Percentiles rank a stretch among this genome's conserved stretches.
These are phyloP conservation scores for Cinclus mexicanus DNA, from an alignment of 2,113 vertebrate genomes.

Conservation along the genomic window DNA sequence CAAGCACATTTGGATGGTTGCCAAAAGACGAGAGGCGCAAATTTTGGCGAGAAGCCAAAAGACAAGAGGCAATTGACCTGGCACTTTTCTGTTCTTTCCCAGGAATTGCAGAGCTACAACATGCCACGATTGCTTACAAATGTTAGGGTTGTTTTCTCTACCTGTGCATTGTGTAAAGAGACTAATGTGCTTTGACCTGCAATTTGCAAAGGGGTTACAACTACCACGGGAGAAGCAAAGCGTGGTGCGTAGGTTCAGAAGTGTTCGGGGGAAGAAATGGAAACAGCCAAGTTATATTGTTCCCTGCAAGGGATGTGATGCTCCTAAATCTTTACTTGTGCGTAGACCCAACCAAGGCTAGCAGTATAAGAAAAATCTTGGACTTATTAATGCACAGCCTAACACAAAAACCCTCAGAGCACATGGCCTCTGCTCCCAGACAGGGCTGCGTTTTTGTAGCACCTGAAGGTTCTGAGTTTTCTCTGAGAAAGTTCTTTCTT, in stretches of 20 bases:
- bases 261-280: constrained; percentile 41
- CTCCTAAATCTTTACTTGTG: constrained; percentile 24
- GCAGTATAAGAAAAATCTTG: background rate
- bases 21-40: background rate
- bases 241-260: background rate
- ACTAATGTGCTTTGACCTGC: constrained; percentile 65
- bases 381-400: background rate
- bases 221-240: constrained; percentile 52
- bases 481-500: background rate
- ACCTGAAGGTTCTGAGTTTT: background rate
- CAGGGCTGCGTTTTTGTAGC: accelerated
- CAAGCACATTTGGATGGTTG: constrained; percentile 6
- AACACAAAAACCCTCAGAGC: background rate
- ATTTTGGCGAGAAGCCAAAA: constrained; percentile 52
- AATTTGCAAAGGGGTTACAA: constrained; percentile 66
- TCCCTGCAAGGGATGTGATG: background rate
- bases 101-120: constrained; percentile 61
- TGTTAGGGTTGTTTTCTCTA: constrained; percentile 60
- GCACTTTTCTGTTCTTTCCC: constrained; percentile 52
- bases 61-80: constrained; percentile 63
- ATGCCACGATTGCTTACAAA: constrained; percentile 59
- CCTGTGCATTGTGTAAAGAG: constrained; percentile 62
- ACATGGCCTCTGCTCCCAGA: background rate
- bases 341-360: background rate
- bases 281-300: constrained; percentile 19